These are phyloP conservation scores for Catalaphyllia jardinei DNA, from an alignment of 64 coral and sea anemone genomes.

Conservation along the genomic window DNA sequence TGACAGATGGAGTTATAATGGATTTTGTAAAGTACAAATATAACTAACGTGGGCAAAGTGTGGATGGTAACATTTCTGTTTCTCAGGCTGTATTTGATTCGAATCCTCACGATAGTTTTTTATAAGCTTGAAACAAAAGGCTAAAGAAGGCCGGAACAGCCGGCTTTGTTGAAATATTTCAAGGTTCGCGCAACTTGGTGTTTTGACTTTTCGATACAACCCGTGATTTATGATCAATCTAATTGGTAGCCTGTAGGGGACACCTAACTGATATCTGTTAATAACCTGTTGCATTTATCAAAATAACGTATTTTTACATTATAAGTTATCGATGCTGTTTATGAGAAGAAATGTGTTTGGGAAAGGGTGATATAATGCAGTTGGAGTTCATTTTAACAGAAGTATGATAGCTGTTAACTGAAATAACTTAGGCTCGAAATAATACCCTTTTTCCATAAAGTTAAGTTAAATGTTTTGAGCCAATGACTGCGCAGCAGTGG, in stretches of 20 bases:
- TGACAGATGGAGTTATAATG: not conserved
- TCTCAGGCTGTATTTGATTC: not conserved
- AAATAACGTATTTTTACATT: constrained; percentile 9
- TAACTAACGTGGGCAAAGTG: not conserved
- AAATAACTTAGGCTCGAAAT: no score
- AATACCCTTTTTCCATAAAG: no score
- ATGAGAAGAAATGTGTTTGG: no score
- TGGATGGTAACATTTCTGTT: not conserved
- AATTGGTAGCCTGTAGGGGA: constrained; percentile 4
- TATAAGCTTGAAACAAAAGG: not conserved
- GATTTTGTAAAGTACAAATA: not conserved
- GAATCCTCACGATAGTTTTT: not conserved
- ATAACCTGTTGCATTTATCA: constrained; percentile 29
- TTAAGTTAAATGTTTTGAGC: no score
- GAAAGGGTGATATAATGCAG: no score
- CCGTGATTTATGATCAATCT: not conserved
- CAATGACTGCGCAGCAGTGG: no score
- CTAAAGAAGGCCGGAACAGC: not conserved
- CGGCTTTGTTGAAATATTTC: constrained; percentile 35
- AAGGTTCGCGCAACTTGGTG: constrained; percentile 13
- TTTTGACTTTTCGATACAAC: not conserved
- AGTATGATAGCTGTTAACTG: no score
- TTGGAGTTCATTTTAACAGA: no score
- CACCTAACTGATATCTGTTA: not conserved
- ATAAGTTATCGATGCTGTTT: not conserved